A percentile compares a stretch with the other conserved stretches of the same genome.
Conservation (phyloP, 2,888 invertebrate species). For the Heliconius aoede region DNA sequence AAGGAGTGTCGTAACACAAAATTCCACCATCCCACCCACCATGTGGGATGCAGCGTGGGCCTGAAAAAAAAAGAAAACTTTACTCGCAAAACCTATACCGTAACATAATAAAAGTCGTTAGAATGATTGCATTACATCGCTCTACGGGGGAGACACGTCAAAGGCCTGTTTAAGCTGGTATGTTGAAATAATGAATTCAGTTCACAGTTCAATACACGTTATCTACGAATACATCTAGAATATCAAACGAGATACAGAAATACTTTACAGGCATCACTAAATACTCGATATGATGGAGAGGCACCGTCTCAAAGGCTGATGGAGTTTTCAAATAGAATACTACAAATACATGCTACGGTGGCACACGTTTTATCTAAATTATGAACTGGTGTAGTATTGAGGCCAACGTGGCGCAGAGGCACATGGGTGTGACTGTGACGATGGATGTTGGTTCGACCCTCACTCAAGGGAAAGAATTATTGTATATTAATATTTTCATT, state of each 20-base stretch:
- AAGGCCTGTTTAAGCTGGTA: conserved; percentile 22
- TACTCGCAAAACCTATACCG: background rate
- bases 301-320: conserved; percentile 29
- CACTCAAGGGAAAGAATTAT: too few species aligned
- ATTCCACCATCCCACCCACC: too few species aligned
- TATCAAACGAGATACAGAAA: conserved; percentile 38
- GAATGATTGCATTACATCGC: conserved; percentile 24
- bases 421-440: too few species aligned
- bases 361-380: background rate
- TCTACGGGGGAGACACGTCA: conserved; percentile 12
- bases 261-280: conserved; percentile 36
- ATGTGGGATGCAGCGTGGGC: too few species aligned
- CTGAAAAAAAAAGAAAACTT: background rate
- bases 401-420: too few species aligned
- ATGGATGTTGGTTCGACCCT: too few species aligned
- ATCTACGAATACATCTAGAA: conserved; percentile 39
- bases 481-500: too few species aligned
- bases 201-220: conserved; percentile 31
- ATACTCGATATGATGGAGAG: conserved; percentile 26
- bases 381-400: background rate
- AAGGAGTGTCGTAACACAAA: too few species aligned
- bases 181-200: conserved; percentile 29
- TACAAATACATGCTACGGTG: conserved; percentile 1
- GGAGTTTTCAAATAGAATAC: conserved; percentile 28
- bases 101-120: background rate